These are phyloP conservation scores for Psettodes erumei DNA, from an alignment of 2,113 vertebrate species.

Conservation along the genomic window DNA sequence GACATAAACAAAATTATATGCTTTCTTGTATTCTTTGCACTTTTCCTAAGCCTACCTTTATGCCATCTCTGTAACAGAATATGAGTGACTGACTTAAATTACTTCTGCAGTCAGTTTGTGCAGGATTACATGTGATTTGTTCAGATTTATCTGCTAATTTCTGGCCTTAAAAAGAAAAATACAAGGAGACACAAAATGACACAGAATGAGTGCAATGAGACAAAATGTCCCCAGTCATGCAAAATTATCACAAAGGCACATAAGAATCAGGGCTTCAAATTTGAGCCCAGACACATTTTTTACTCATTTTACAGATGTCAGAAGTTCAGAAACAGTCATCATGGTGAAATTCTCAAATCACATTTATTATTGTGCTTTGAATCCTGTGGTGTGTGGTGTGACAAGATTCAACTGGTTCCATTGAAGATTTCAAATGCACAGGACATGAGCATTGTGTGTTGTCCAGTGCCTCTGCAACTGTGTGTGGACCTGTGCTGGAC, in stretches of 20 bases:
- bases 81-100: not conserved
- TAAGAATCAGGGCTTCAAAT: not conserved
- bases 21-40: not conserved
- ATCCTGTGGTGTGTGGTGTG: not conserved
- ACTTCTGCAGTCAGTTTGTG: not conserved
- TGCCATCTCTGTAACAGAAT: not conserved
- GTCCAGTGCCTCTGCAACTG: not conserved
- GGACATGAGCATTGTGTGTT: not conserved
- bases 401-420: constrained; percentile 3
- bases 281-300: not conserved
- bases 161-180: not conserved
- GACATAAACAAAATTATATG: not conserved
- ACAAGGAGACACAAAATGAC: not conserved
- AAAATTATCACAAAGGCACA: not conserved
- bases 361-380: not conserved
- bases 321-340: not conserved
- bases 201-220: not conserved
- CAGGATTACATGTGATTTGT: not conserved
- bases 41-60: not conserved
- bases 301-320: not conserved
- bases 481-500: not conserved
- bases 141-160: not conserved
- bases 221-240: not conserved
- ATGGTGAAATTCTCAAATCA: not conserved
- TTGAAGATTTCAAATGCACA: not conserved